Base-by-base conservation (phyloP, 2,797 vertebrate species). In the Hipposideros larvatus region DNA sequence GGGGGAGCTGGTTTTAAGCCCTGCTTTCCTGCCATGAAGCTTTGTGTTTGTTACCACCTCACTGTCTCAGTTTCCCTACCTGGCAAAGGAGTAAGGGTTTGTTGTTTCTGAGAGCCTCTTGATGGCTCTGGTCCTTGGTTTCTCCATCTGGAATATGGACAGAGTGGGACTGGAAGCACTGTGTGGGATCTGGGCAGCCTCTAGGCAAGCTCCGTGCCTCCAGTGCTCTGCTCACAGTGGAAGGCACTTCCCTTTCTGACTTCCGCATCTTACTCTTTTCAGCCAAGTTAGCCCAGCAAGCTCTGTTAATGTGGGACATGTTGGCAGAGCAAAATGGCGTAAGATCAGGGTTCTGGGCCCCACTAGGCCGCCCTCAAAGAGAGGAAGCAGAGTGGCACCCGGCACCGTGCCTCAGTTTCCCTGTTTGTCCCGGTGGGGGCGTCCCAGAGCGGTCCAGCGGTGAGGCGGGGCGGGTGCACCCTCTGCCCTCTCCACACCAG, bases 391-490 rank as follows among this genome's bases (percentile, higher is more conserved):
- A 65, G 48, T n/a, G 13, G 13, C 1, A 0, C 5, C 41, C n/a
- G 14, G 63, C 63, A 28, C 24, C 1, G n/a, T 85, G 92, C 95
- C 92, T 97, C 96, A 80, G 94, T 92, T 94, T 93, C 82, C 73
- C 82, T 19, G 11, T n/a, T 18, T 19, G 71, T 74, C 48, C 46
- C 8, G 1, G n/a, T 13, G 46, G 46, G 63, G 41, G 18, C 9
- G 24, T 71, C 75, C 4, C 21, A 8, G 59, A 66, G 37, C 19
- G 2, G 55, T 21, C 28, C 11, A 1, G 59, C 7, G 21, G 7
- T 28, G 18, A 34, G 94, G 96, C 71, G 80, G 94, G 80, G 87
- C 75, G 15, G 28, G 8, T 10, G 87, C 11, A 37, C 71, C 80
- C 48, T 68, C 43, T 31, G 55, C 61, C 28, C 37, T 24, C 63